Conservation (phyloP, 2,797 vertebrate species). For the Fistularia commersonii region DNA sequence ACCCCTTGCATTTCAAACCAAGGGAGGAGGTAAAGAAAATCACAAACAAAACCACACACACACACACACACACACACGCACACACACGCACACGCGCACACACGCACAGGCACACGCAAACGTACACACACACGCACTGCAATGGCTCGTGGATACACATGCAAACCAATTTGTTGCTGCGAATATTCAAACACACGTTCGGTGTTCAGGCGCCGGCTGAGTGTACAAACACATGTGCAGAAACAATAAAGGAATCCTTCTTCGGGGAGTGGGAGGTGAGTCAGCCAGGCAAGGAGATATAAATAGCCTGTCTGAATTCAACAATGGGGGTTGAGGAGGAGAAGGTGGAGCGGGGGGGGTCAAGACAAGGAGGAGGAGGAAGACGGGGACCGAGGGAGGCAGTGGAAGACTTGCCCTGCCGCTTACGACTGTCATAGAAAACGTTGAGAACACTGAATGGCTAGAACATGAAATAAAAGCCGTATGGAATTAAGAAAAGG, state of each 20-base stretch:
- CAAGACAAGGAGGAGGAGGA: conserved; percentile 12
- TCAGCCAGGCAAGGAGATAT: conserved; percentile 65
- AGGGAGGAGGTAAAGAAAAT: background rate
- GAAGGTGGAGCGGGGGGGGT: conserved; percentile 17
- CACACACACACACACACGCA: conserved; percentile 7
- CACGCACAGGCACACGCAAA: background rate
- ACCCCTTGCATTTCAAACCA: too few species aligned
- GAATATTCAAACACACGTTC: conserved; percentile 12
- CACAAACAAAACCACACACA: too few species aligned
- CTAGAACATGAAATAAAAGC: too few species aligned
- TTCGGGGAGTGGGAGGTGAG: conserved; percentile 63
- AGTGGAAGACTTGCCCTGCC: background rate
- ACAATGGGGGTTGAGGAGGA: conserved; percentile 52
- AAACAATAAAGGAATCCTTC: conserved; percentile 61
- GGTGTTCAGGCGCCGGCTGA: conserved; percentile 5
- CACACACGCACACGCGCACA: conserved; percentile 13
- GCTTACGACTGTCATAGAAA: too few species aligned
- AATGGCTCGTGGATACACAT: too few species aligned
- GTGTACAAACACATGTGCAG: conserved; percentile 33
- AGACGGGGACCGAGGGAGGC: too few species aligned
- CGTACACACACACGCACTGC: too few species aligned
- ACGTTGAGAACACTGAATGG: too few species aligned
- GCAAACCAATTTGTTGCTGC: conserved; percentile 6
- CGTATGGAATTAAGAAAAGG: too few species aligned
- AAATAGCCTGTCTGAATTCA: conserved; percentile 72